Conservation (phyloP, 2,888 invertebrate species). For the Nesidiocoris tenuis region DNA sequence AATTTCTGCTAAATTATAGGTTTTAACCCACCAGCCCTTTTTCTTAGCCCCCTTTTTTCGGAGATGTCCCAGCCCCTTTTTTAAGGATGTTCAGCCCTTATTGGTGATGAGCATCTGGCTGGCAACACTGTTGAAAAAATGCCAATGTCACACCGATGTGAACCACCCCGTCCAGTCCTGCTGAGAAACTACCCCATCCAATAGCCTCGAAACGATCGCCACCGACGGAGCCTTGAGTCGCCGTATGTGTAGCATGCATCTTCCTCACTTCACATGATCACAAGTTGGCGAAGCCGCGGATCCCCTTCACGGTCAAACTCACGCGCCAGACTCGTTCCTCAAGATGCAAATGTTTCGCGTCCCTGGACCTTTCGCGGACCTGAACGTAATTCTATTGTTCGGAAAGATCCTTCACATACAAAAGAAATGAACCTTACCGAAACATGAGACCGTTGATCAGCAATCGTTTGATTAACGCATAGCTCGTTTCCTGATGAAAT, state of each 20-base stretch:
- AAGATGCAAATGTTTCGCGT: background rate
- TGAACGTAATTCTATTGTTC: slow-evolving; percentile 12
- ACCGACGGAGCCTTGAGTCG: background rate
- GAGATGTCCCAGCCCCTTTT: too few relatives aligned
- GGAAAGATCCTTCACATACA: slow-evolving; percentile 17
- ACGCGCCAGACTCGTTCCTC: background rate
- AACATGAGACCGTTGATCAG: background rate
- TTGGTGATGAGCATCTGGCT: too few relatives aligned
- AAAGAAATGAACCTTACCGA: slow-evolving; percentile 1
- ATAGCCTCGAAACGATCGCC: background rate
- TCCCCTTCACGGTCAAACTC: background rate
- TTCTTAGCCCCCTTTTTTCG: too few relatives aligned
- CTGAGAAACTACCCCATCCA: too few relatives aligned
- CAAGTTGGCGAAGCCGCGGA: background rate
- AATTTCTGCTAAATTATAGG: too few relatives aligned
- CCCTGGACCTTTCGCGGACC: background rate
- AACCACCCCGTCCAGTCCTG: too few relatives aligned
- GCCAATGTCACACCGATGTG: too few relatives aligned
- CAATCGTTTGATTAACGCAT: background rate
- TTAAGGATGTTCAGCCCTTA: too few relatives aligned
- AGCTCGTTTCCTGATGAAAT: background rate
- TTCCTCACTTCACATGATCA: background rate
- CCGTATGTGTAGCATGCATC: background rate
- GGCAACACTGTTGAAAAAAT: too few relatives aligned
- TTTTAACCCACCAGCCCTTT: too few relatives aligned